Evolutionary conservation across 1,140 invertebrate species (phyloP).

Genomic region (Atta colombica): DNA sequence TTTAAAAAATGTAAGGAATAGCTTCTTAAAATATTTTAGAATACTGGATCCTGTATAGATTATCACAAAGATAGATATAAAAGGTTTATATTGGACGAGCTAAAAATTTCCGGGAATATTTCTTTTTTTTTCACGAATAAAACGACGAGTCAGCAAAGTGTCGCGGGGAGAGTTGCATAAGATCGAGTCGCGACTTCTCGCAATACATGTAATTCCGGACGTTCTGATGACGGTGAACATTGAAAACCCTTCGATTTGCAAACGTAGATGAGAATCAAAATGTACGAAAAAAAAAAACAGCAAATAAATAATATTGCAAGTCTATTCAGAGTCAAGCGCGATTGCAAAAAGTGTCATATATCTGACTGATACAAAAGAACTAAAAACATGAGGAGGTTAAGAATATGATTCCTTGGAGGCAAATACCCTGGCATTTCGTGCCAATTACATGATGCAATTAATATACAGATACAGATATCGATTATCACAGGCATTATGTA

Average conservation of each 20-base stretch:
- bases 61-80: background rate
- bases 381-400: background rate
- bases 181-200: background rate
- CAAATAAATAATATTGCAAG: slow-evolving; percentile 8
- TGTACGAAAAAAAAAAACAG: slow-evolving; percentile 1
- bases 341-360: background rate
- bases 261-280: background rate
- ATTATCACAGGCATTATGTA: background rate
- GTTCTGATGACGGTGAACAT: background rate
- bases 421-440: background rate
- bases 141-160: background rate
- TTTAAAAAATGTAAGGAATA: no score
- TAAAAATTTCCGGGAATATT: background rate
- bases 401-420: background rate
- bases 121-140: background rate
- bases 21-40: no score
- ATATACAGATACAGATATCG: background rate
- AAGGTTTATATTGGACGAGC: background rate
- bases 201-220: background rate
- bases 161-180: background rate
- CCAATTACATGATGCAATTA: background rate
- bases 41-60: background rate
- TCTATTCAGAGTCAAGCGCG: background rate
- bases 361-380: background rate
- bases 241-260: background rate